These are phyloP conservation scores for Neotragus pygmaeus DNA, from an alignment of 2,113 vertebrate species.

Conservation along the genomic window DNA sequence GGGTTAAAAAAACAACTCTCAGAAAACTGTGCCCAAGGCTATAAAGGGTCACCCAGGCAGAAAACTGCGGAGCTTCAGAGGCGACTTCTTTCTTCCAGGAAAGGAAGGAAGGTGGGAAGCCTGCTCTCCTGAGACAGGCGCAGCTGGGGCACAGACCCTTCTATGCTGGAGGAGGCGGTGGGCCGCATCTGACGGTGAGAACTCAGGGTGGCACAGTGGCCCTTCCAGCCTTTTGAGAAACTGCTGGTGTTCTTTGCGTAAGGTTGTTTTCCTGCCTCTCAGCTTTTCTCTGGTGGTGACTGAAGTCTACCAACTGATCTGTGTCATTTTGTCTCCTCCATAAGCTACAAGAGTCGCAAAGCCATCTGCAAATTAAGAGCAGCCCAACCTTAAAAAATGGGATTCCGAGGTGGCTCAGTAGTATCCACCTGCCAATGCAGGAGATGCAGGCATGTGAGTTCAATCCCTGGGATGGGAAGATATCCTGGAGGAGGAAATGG, in stretches of 20 bases:
- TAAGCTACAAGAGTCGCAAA: too few relatives aligned
- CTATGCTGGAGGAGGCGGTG: not conserved
- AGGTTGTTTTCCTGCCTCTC: slow-evolving; percentile 31
- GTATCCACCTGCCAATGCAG: not conserved
- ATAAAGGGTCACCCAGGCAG: not conserved
- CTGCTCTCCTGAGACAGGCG: not conserved
- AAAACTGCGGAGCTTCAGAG: fast-evolving
- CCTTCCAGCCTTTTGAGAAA: slow-evolving; percentile 28
- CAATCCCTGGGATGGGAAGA: not conserved
- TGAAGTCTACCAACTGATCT: slow-evolving; percentile 81
- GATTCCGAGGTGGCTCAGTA: not conserved
- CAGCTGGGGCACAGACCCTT: not conserved
- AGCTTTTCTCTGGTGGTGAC: slow-evolving; percentile 24
- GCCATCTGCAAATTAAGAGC: too few relatives aligned
- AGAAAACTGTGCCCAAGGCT: not conserved
- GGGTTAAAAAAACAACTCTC: too few relatives aligned
- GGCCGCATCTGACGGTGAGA: not conserved
- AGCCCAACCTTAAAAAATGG: not conserved
- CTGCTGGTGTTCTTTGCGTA: too few relatives aligned
- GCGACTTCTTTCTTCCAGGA: not conserved
- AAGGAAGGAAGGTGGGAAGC: not conserved
- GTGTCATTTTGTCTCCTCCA: too few relatives aligned
- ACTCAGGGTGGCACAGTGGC: slow-evolving; percentile 42
- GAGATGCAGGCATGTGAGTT: not conserved
- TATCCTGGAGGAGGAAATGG: not conserved